phyloP scores from a whole-genome alignment of 2,113 vertebrate genomes.

The Sterrhoptilus dennistouni region DNA sequence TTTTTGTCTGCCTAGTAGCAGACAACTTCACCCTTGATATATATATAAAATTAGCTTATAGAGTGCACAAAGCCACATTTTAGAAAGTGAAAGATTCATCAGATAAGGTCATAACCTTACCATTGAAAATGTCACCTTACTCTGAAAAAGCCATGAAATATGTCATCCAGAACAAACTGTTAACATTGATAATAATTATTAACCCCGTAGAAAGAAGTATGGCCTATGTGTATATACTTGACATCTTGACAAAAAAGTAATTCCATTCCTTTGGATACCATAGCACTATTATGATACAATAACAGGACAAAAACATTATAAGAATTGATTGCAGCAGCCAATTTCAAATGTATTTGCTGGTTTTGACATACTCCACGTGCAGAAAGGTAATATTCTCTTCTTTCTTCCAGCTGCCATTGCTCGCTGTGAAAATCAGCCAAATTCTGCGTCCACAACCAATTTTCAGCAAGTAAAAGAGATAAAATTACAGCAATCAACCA shows the following conservation, averaged over 20 bases:
- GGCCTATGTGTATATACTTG: neutral
- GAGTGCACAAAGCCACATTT: neutral
- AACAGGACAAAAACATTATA: neutral
- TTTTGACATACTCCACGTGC: neutral
- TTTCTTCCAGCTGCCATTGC: neutral
- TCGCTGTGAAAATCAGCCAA: neutral
- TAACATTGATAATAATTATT: neutral
- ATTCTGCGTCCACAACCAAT: neutral
- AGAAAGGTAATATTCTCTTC: neutral
- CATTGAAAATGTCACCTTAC: neutral
- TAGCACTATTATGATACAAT: neutral
- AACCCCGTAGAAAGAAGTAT: neutral
- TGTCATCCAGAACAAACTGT: neutral
- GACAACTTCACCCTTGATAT: neutral
- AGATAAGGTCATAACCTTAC: neutral
- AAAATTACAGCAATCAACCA: neutral
- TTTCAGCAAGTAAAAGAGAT: neutral
- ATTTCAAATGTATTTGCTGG: neutral
- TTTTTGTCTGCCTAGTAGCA: neutral
- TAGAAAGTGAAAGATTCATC: neutral
- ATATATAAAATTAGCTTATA: neutral
- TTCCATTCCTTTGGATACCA: neutral
- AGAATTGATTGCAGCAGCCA: neutral
- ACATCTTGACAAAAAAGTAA: neutral
- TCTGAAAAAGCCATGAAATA: neutral